These are phyloP conservation scores for Germaria angustata DNA, from an alignment of 2,888 invertebrate species.

Conservation along the genomic window DNA sequence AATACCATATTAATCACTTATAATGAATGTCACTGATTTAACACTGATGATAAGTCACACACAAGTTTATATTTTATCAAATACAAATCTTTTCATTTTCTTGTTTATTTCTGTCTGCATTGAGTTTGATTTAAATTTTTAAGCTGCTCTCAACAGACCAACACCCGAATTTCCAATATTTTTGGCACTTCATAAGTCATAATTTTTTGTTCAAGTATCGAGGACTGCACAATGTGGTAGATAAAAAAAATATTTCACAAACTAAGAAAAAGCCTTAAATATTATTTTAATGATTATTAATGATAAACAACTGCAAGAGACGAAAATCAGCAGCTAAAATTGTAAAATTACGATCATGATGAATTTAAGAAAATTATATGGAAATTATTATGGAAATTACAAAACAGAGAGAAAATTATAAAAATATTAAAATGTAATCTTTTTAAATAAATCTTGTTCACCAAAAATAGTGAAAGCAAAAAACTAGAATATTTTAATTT, in stretches of 20 bases:
- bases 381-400: slow-evolving; percentile 17
- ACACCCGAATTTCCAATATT: slow-evolving; percentile 54
- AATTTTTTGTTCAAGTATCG: neutral
- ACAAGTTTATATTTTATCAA: slow-evolving; percentile 33
- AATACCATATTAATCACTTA: slow-evolving; percentile 57
- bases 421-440: slow-evolving; percentile 34
- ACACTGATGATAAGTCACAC: slow-evolving; percentile 49
- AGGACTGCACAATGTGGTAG: neutral
- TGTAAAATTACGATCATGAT: slow-evolving; percentile 30
- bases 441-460: slow-evolving; percentile 32
- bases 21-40: slow-evolving; percentile 63
- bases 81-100: slow-evolving; percentile 42
- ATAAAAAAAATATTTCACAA: neutral
- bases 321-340: neutral
- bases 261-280: slow-evolving; percentile 43
- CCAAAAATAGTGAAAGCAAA: neutral
- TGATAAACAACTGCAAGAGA: slow-evolving; percentile 25
- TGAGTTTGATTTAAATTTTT: slow-evolving; percentile 22
- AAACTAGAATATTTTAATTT: too few relatives aligned
- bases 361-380: slow-evolving; percentile 34
- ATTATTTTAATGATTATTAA: slow-evolving; percentile 61
- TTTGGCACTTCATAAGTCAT: slow-evolving; percentile 66
- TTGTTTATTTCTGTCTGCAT: neutral
- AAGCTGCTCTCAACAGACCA: slow-evolving; percentile 56
- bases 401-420: slow-evolving; percentile 8